Evolutionary conservation across 2,888 invertebrate genomes (phyloP), one percentile per base, ranked within the genome.

Genomic region (Yponomeuta cagnagella): DNA sequence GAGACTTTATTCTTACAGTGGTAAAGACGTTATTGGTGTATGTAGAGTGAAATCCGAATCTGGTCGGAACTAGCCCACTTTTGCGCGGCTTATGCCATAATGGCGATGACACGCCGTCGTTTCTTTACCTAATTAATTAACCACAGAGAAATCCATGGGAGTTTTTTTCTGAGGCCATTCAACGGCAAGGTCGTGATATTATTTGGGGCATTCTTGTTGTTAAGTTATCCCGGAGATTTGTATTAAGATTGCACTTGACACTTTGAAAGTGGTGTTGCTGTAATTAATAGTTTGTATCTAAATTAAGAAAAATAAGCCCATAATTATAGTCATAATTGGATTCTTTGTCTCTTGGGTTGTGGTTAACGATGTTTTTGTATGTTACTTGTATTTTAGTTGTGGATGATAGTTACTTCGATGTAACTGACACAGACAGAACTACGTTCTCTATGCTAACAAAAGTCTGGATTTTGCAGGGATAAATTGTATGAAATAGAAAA

Each of bases 61-160:
- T 52, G 9, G 52, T 63, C 12, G 68, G 8, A 63, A n/a, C 71
- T 81, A 86, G 79, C 86, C 87, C 80, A 86, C 82, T 85, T 87
- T 80, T 82, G 80, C 77, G 64, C 58, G 37, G 74, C 73, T 73
- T 77, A 77, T 77, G 76, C 75, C 72, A 76, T 79, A 78, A 78
- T 78, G 82, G 77, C 83, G 84, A 87, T 82, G 87, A 86, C 87
- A 85, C 81, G 81, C 79, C 73, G 79, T 73, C 80, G 31, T 84
- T 83, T 79, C 81, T 79, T 79, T 73, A 71, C 76, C 74, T 86
- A 86, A 87, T 86, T 87, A 86, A 87, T 87, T 87, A 80, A 81
- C 80, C 80, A 72, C 37, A 82, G 87, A 85, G 86, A 87, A 87
- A 87, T 85, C 87, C 77, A 84, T 84, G 84, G 78, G 84, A 84